Evolutionary conservation across 2,888 invertebrate species (phyloP).

Genomic region (Miltochrista miniata): DNA sequence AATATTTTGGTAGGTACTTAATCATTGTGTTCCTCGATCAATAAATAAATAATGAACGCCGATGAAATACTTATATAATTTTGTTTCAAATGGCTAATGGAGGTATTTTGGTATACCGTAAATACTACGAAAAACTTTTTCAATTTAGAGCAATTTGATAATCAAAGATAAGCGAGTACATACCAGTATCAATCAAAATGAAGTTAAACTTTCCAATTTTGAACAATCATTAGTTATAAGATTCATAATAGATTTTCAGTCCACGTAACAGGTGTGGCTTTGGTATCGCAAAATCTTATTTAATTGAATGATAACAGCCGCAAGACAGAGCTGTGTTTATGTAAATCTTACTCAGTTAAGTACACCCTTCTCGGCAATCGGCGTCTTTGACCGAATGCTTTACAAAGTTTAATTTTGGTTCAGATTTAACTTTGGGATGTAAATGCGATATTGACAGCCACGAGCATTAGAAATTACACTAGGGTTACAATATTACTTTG

Average conservation of each 20-base stretch:
- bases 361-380: conserved; percentile 67
- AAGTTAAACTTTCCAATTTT: conserved; percentile 18
- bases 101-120: background rate
- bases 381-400: conserved; percentile 50
- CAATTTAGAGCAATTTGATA: conserved; percentile 6
- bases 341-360: conserved; percentile 74
- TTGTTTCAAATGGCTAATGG: background rate
- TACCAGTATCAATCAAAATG: conserved; percentile 16
- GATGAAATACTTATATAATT: background rate
- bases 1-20: background rate
- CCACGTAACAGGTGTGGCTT: conserved; percentile 63
- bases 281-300: conserved; percentile 74
- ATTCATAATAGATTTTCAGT: conserved; percentile 35
- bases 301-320: conserved; percentile 82
- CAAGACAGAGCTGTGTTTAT: conserved; percentile 76
- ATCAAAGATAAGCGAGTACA: conserved; percentile 6
- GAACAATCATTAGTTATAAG: conserved; percentile 29
- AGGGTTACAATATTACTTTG: background rate
- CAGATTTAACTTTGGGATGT: conserved; percentile 32
- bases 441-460: conserved; percentile 13
- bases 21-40: background rate
- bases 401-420: conserved; percentile 55
- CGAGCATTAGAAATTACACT: background rate
- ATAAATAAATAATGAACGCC: background rate
- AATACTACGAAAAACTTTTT: background rate